Conservation (phyloP, 2,113 vertebrate genomes). For the Sporophila hypoxantha region DNA sequence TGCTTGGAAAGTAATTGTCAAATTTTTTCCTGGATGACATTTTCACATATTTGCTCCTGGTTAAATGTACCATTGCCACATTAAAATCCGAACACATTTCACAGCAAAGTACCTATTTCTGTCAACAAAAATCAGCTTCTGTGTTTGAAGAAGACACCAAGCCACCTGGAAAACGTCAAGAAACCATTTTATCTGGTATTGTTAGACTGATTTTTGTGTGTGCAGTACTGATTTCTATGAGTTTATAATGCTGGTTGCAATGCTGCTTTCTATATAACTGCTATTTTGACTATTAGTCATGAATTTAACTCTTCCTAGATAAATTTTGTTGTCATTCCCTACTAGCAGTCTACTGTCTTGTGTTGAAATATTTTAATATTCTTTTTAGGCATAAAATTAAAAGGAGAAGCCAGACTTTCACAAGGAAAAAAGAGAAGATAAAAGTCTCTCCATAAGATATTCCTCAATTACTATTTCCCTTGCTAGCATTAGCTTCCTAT, state of each 20-base stretch:
- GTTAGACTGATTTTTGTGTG: background rate
- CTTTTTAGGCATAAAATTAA: background rate
- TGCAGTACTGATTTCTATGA: background rate
- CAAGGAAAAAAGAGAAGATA: background rate
- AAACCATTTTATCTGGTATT: background rate
- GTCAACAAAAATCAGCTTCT: conserved; percentile 24
- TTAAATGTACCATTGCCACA: conserved; percentile 7
- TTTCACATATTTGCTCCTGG: conserved; percentile 42
- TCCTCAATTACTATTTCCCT: background rate
- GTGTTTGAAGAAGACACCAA: conserved; percentile 2
- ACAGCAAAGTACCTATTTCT: conserved; percentile 24
- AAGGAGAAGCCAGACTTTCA: background rate
- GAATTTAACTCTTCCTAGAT: background rate
- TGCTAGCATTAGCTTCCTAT: background rate
- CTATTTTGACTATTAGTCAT: background rate
- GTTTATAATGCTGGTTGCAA: background rate
- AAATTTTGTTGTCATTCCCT: background rate
- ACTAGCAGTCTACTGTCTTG: background rate
- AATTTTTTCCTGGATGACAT: conserved; percentile 35
- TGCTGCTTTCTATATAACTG: background rate
- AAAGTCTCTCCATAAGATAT: background rate
- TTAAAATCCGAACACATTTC: conserved; percentile 23
- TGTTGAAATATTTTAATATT: background rate
- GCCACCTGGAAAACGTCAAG: background rate
- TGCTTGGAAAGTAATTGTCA: conserved; percentile 15